phyloP scores from a whole-genome alignment of 2,888 invertebrate species.

The Luffia ferchaultella region DNA sequence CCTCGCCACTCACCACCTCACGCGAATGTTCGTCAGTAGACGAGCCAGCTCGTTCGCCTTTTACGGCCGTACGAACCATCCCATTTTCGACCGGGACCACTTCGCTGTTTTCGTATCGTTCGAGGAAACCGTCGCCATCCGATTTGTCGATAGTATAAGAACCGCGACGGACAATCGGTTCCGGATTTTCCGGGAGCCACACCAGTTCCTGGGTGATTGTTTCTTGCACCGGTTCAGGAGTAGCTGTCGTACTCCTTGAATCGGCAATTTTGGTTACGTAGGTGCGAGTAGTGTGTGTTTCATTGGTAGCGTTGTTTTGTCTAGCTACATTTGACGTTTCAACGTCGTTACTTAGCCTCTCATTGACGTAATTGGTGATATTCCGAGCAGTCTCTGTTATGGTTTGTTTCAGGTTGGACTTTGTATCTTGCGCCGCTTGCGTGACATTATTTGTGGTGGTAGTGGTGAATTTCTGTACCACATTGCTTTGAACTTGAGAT shows the following conservation, averaged over 20 bases:
- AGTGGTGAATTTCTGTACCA: constrained; percentile 12
- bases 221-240: constrained; percentile 48
- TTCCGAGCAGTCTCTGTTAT: not conserved
- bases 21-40: constrained; percentile 31
- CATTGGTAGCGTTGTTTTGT: constrained; percentile 1
- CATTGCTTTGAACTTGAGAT: constrained; percentile 20
- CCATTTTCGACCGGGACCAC: constrained; percentile 46
- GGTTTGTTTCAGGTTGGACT: constrained; percentile 7
- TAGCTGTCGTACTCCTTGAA: constrained; percentile 38
- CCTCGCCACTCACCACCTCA: constrained; percentile 35
- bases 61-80: constrained; percentile 30
- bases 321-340: not conserved
- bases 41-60: constrained; percentile 35
- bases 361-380: not conserved
- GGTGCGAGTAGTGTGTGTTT: constrained; percentile 23
- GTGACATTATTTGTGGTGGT: constrained; percentile 15
- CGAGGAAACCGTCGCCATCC: constrained; percentile 34
- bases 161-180: constrained; percentile 41
- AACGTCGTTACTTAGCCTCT: not conserved
- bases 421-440: constrained; percentile 14
- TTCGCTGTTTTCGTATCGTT: constrained; percentile 41
- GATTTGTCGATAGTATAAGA: constrained; percentile 53
- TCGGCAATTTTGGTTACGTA: constrained; percentile 44
- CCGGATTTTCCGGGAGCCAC: constrained; percentile 54
- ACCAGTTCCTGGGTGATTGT: constrained; percentile 46